Evolutionary conservation across 2,797 vertebrate species (phyloP), one percentile per base, ranked within the genome.

Genomic region (Siniperca obscura): DNA sequence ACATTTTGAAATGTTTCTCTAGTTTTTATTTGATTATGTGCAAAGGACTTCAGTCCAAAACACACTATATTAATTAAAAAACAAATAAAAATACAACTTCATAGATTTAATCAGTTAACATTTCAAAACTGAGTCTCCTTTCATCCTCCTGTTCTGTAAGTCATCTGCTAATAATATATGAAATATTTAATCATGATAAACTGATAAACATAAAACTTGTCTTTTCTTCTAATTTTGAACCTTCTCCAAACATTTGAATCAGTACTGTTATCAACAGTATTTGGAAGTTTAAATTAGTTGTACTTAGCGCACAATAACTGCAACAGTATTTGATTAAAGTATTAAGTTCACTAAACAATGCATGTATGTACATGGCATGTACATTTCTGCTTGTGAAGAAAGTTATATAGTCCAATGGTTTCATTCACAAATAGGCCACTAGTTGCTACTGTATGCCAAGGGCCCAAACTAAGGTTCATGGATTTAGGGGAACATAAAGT

Each of bases 401-500:
- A 48, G 52, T 27, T 40, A 1, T 19, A 46, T 25, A 7, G 48
- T 60, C 2, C 30, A 34, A 38, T 27, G 22, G 30, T 68, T 50
- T 21, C 3, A 60, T 48, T 30, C 8, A 56, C 25, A 34, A 21
- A 44, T 7, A 27, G 5, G 22, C 13, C 48, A 36, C 25, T 62
- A 34, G 50, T 10, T 2, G 21, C 38, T 19, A 8, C 19, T 34
- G 7, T 59, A 42, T n/a, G 10, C 7, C 17, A 48, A 55, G 1
- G 4, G 1, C 27, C 3, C 2, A 44, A 60, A 44, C 0, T 36
- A 40, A 57, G 46, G 16, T 30, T 68, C 36, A 72, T 2, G 50
- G 55, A 44, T 75, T 70, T 62, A 38, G 25, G 21, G 1, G 10
- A n/a, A 42, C 62, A 8, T 40, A 70, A 74, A 80, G 12, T 36